phyloP scores from a whole-genome alignment of 1,140 invertebrate genomes.

The Atta cephalotes region DNA sequence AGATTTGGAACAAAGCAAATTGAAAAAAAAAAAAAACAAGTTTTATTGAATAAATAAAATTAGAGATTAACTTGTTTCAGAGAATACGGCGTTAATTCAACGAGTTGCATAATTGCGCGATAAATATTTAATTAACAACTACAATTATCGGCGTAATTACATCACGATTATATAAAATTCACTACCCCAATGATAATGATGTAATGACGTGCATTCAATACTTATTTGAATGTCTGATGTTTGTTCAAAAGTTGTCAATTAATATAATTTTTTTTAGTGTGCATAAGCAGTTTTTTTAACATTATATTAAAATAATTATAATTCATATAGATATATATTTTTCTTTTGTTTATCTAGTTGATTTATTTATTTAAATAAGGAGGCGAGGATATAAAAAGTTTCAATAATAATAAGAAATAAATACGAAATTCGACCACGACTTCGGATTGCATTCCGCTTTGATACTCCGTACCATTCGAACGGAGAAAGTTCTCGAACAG shows the following conservation, averaged over 20 bases:
- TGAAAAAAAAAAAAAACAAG: not conserved
- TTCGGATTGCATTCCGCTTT: not conserved
- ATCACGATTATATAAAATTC: not conserved
- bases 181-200: no score
- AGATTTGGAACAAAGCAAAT: not conserved
- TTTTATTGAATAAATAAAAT: not conserved
- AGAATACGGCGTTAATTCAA: not conserved
- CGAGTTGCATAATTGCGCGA: not conserved
- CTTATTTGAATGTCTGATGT: no score
- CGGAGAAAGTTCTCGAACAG: not conserved
- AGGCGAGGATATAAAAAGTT: not conserved
- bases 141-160: not conserved
- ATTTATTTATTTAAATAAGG: not conserved
- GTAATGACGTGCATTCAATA: no score
- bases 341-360: not conserved
- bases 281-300: not conserved
- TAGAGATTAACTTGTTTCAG: not conserved
- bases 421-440: not conserved
- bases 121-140: not conserved
- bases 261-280: not conserved
- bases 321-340: not conserved
- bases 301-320: not conserved
- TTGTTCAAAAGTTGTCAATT: no score
- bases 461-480: not conserved
- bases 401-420: constrained; percentile 10